phyloP scores from a whole-genome alignment of 2,797 vertebrate genomes.

The Pterois miles region DNA sequence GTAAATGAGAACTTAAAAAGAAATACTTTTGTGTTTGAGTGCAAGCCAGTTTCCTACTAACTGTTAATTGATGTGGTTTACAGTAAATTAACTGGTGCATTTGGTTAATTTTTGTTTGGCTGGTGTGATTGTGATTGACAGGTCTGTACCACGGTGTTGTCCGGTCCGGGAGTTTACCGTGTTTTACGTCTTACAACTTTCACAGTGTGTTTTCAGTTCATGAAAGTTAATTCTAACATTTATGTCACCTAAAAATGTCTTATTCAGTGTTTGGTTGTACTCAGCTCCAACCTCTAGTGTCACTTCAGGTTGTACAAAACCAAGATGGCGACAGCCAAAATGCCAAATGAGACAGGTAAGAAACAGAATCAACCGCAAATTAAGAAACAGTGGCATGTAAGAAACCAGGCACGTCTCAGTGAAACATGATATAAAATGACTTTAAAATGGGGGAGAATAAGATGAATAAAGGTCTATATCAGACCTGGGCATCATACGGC shows the following conservation, averaged over 20 bases:
- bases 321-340: too few relatives aligned
- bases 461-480: not conserved
- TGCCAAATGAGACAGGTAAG: accelerated
- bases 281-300: too few relatives aligned
- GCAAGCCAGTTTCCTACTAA: not conserved
- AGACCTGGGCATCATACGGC: too few relatives aligned
- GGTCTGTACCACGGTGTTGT: too few relatives aligned
- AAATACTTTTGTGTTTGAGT: not conserved
- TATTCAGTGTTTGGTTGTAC: too few relatives aligned
- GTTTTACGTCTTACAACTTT: too few relatives aligned
- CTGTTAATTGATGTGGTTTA: not conserved
- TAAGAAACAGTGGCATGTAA: not conserved
- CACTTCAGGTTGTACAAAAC: too few relatives aligned
- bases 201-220: too few relatives aligned
- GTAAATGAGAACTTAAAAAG: not conserved
- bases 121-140: not conserved
- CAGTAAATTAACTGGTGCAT: not conserved
- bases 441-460: not conserved
- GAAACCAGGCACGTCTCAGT: not conserved
- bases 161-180: too few relatives aligned
- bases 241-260: too few relatives aligned
- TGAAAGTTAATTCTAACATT: too few relatives aligned
- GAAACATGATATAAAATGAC: not conserved
- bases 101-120: not conserved
- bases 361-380: not conserved